Evolutionary conservation across 1,140 invertebrate genomes (phyloP).

Genomic region (Nasonia giraulti): DNA sequence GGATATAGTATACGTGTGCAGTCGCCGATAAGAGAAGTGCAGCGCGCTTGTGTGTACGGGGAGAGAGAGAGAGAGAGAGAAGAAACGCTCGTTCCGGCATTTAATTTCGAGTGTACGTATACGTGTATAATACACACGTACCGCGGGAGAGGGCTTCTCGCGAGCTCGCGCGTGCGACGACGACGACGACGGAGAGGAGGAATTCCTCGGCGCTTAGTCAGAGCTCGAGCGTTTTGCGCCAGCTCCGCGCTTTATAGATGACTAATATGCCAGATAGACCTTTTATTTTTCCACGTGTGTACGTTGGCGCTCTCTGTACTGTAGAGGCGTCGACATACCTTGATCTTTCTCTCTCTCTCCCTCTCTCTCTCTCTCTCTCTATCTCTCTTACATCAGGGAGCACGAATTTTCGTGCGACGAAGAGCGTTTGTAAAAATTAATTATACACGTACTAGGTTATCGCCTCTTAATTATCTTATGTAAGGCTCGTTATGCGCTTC

Average conservation of each 20-base stretch:
- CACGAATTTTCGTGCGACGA: background rate
- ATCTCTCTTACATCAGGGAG: too few relatives aligned
- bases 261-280: slow-evolving; percentile 27
- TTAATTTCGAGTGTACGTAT: background rate
- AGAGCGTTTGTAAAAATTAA: slow-evolving; percentile 28
- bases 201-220: slow-evolving; percentile 50
- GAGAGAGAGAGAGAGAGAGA: background rate
- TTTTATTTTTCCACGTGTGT: slow-evolving; percentile 3
- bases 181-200: slow-evolving; percentile 9
- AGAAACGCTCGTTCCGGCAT: background rate
- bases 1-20: background rate
- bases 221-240: slow-evolving; percentile 38
- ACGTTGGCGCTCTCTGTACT: too few relatives aligned
- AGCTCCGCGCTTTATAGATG: slow-evolving; percentile 37
- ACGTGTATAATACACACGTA: background rate
- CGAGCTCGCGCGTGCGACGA: background rate
- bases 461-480: slow-evolving; percentile 46
- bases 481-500: slow-evolving; percentile 37
- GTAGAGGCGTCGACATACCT: too few relatives aligned
- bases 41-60: too few relatives aligned
- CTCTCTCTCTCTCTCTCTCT: too few relatives aligned
- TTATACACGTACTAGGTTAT: slow-evolving; percentile 24
- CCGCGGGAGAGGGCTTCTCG: background rate
- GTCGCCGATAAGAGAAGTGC: background rate
- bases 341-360: too few relatives aligned